Base-by-base conservation (phyloP, 2,888 invertebrate genomes). In the Dasypogon diadema region DNA sequence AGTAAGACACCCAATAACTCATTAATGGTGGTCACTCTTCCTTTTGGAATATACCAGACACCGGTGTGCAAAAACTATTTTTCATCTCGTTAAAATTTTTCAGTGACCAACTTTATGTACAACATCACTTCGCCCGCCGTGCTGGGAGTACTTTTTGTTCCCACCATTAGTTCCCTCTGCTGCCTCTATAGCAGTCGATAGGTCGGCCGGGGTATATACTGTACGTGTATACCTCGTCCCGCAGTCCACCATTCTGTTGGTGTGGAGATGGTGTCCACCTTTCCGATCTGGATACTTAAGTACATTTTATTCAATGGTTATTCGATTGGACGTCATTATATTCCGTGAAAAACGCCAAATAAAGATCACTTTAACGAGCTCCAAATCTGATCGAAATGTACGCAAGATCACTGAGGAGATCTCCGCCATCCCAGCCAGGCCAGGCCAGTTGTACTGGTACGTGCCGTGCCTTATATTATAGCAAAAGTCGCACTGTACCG, bases 331-430 rank as follows among this genome's bases (percentile, higher is more conserved):
- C 70, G 70, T 70, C 70, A 70, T 70, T 70, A 70, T 70, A 70
- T 70, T 70, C 70, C 54, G 54, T 75, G 75, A 76, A 77, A 77
- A 77, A 77, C 34, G 75, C 79, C 79, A 79, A 79, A 79, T 79
- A 79, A 78, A 79, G 79, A 78, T 77, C 79, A 78, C 77, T 79
- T 79, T 79, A 79, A 79, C 79, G 79, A 79, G 79, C 79, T 78
- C 79, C 79, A 79, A 79, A 79, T 77, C 76, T 48, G 76, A 75
- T 76, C 65, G 68, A 70, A 70, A 70, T 70, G 70, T 70, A 70
- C 70, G 70, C 70, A 70, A 70, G 70, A 70, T 70, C 70, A 70
- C 54, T 70, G 54, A 70, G 21, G 54, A 76, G 77, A 78, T 75
- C 76, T 76, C 79, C 65, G 72, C 34, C 56, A 72, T 14, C 26